These are phyloP conservation scores for Cecidostiba fungosa DNA, from an alignment of 2,888 invertebrate genomes.

Conservation along the genomic window DNA sequence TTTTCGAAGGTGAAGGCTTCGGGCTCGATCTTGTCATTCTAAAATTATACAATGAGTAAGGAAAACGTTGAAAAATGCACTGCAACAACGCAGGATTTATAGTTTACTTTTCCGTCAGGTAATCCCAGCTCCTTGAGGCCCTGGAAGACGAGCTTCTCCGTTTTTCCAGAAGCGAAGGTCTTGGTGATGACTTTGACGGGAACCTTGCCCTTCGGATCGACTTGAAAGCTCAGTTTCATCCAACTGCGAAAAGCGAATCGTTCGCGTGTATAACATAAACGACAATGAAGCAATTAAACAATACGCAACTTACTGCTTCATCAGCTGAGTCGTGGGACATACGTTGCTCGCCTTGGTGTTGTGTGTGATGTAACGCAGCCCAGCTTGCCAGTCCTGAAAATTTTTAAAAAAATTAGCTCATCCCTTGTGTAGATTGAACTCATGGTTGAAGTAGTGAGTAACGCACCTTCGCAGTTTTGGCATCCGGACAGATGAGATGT, in stretches of 20 bases:
- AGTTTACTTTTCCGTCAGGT: conserved; percentile 80
- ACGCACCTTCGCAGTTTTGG: conserved; percentile 83
- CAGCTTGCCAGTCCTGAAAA: conserved; percentile 93
- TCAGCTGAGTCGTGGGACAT: conserved; percentile 96
- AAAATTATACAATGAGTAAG: conserved; percentile 73
- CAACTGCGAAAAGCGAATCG: conserved; percentile 81
- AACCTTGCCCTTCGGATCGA: conserved; percentile 85
- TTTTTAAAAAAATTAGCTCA: conserved; percentile 6
- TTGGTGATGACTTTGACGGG: conserved; percentile 85
- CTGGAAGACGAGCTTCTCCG: conserved; percentile 86
- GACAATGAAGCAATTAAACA: no score
- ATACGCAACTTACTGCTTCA: conserved; percentile 92
- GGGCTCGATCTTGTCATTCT: conserved; percentile 86
- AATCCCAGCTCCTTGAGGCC: conserved; percentile 85
- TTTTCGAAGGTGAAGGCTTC: conserved; percentile 86
- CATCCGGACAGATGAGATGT: conserved; percentile 83
- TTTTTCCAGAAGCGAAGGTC: conserved; percentile 87
- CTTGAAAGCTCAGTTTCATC: conserved; percentile 85
- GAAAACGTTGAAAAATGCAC: no score
- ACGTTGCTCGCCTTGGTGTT: conserved; percentile 98
- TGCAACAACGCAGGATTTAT: no score
- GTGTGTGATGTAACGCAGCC: conserved; percentile 94
- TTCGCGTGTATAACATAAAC: no score
- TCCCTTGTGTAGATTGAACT: no score
- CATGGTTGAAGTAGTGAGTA: background rate